Conservation (phyloP, 1,140 invertebrate genomes). For the Drosophila murphyi region DNA sequence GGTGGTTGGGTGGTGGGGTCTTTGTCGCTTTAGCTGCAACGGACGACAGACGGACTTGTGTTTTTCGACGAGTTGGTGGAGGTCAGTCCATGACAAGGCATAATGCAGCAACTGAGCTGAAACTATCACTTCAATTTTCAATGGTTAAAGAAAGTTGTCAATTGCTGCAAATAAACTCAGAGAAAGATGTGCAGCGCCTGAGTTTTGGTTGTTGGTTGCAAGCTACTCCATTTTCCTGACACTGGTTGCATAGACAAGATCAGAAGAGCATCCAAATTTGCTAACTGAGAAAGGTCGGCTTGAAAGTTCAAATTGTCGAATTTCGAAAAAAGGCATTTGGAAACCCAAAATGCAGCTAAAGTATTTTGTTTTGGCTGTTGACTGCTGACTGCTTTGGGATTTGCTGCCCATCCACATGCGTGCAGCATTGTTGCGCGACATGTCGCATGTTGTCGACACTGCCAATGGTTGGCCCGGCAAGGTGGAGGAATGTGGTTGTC, state of each 20-base stretch:
- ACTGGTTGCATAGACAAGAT: too few relatives aligned
- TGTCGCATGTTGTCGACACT: conserved; percentile 72
- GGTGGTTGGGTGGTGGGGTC: background rate
- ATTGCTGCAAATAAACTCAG: too few relatives aligned
- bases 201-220: too few relatives aligned
- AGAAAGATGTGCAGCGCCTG: too few relatives aligned
- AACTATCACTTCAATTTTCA: too few relatives aligned
- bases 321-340: conserved; percentile 10
- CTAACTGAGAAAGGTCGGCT: too few relatives aligned
- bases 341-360: conserved; percentile 25
- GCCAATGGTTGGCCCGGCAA: conserved; percentile 5
- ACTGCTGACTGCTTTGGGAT: background rate
- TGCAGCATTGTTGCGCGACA: conserved; percentile 60
- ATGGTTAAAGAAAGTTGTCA: too few relatives aligned
- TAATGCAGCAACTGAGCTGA: background rate
- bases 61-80: background rate
- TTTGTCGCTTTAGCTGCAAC: conserved; percentile 18
- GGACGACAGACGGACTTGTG: conserved; percentile 8
- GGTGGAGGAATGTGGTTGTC: background rate
- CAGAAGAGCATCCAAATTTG: too few relatives aligned
- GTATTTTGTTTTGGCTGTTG: background rate
- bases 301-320: too few relatives aligned
- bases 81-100: background rate
- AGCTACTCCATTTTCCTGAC: too few relatives aligned
- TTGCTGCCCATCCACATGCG: conserved; percentile 19